Conservation (phyloP, 2,797 vertebrate genomes). For the Sebastes nivosus region DNA sequence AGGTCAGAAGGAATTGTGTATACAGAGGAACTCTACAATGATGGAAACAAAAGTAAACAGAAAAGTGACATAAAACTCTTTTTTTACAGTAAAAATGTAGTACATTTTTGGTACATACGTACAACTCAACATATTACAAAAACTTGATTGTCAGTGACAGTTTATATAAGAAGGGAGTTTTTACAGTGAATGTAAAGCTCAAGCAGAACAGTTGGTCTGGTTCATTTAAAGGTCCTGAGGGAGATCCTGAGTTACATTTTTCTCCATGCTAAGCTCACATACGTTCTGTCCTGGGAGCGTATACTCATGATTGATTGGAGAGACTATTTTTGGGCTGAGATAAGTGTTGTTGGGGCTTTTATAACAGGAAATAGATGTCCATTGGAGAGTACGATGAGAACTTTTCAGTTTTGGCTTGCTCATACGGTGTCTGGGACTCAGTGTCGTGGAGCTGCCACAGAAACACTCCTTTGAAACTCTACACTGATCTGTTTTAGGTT, state of each 20-base stretch:
- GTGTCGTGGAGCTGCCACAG: constrained; percentile 10
- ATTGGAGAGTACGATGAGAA: constrained; percentile 60
- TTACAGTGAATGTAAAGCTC: constrained; percentile 34
- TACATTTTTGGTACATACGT: not conserved
- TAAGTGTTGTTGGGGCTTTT: constrained; percentile 51
- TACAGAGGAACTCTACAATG: not conserved
- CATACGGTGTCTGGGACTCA: constrained; percentile 12
- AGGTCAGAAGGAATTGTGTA: constrained; percentile 22
- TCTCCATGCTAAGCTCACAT: constrained; percentile 33
- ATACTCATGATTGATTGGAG: constrained; percentile 69
- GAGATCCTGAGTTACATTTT: constrained; percentile 46
- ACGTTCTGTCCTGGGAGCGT: constrained; percentile 40
- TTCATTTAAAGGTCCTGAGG: constrained; percentile 54
- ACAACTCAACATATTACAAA: not conserved
- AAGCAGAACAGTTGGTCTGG: constrained; percentile 45
- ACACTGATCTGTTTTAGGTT: constrained; percentile 34
- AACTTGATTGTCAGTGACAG: not conserved
- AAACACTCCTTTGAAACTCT: constrained; percentile 31
- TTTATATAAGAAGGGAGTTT: constrained; percentile 13
- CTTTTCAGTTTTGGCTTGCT: constrained; percentile 36
- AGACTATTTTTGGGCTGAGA: constrained; percentile 62
- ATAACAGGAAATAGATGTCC: constrained; percentile 62
- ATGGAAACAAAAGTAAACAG: constrained; percentile 7
- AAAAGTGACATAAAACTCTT: not conserved
- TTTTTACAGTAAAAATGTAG: not conserved